phyloP scores from a whole-genome alignment of 2,888 invertebrate species.

The Amphipyra tragopoginis region DNA sequence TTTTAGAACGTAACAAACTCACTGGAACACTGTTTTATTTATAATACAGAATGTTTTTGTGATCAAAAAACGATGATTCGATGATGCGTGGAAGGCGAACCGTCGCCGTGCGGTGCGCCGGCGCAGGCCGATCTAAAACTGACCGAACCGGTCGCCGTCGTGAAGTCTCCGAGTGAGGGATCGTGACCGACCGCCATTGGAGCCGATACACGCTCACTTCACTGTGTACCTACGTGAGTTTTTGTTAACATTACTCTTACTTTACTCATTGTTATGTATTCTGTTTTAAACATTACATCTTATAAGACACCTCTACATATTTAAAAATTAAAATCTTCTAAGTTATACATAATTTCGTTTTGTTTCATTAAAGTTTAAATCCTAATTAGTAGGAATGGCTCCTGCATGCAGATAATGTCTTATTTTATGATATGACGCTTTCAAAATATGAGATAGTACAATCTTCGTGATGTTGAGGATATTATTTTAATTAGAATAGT shows the following conservation, averaged over 20 bases:
- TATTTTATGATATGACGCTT: conserved; percentile 35
- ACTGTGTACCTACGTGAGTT: conserved; percentile 45
- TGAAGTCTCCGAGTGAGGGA: conserved; percentile 75
- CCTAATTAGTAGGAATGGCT: conserved; percentile 37
- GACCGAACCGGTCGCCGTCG: conserved; percentile 81
- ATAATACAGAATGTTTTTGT: conserved; percentile 61
- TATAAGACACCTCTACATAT: not conserved
- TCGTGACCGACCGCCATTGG: conserved; percentile 73
- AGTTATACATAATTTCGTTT: not conserved
- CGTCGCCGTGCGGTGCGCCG: conserved; percentile 64
- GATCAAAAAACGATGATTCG: conserved; percentile 70
- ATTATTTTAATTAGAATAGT: conserved; percentile 38
- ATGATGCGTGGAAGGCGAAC: conserved; percentile 69
- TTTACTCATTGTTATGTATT: conserved; percentile 58
- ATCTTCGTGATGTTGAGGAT: conserved; percentile 23
- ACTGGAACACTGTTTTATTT: conserved; percentile 59
- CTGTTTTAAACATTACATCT: conserved; percentile 23
- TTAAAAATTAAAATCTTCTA: conserved; percentile 1
- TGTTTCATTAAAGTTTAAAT: conserved; percentile 13
- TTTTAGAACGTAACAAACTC: conserved; percentile 44
- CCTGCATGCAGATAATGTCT: conserved; percentile 32
- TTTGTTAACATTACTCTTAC: conserved; percentile 54
- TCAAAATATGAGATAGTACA: conserved; percentile 40
- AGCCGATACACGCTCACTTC: conserved; percentile 62
- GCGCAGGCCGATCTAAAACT: conserved; percentile 84